Conservation (phyloP, 2,888 invertebrate species). For the Thysanoteuthis rhombus region DNA sequence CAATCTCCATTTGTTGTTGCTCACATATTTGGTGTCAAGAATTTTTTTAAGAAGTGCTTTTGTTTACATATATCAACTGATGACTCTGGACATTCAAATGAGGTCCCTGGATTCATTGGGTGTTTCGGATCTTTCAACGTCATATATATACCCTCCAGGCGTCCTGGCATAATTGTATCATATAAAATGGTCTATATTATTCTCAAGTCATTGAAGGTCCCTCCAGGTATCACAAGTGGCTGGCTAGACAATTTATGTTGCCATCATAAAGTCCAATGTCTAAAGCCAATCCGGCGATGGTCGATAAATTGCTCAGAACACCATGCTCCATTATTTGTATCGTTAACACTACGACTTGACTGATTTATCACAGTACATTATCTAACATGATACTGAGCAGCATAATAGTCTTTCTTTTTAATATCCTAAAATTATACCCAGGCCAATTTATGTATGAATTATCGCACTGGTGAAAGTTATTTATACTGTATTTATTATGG, state of each 20-base stretch:
- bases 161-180: too few relatives aligned
- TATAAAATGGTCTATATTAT: too few relatives aligned
- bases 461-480: not conserved
- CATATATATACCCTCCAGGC: too few relatives aligned
- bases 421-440: not conserved
- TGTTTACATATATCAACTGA: too few relatives aligned
- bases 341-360: not conserved
- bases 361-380: not conserved
- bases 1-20: too few relatives aligned
- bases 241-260: not conserved
- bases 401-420: not conserved
- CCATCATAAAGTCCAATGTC: not conserved
- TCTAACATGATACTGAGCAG: not conserved
- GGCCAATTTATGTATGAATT: not conserved
- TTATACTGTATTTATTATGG: not conserved
- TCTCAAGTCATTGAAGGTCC: not conserved
- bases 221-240: not conserved
- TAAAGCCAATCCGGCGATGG: not conserved
- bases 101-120: too few relatives aligned
- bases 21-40: too few relatives aligned
- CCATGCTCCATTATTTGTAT: not conserved
- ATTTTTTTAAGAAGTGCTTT: too few relatives aligned
- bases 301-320: not conserved
- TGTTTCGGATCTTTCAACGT: too few relatives aligned
- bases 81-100: too few relatives aligned